Percentiles rank a stretch among this genome's conserved stretches.
Conservation (phyloP, 2,113 vertebrate species). For the Ptilorrhoa leucosticta region DNA sequence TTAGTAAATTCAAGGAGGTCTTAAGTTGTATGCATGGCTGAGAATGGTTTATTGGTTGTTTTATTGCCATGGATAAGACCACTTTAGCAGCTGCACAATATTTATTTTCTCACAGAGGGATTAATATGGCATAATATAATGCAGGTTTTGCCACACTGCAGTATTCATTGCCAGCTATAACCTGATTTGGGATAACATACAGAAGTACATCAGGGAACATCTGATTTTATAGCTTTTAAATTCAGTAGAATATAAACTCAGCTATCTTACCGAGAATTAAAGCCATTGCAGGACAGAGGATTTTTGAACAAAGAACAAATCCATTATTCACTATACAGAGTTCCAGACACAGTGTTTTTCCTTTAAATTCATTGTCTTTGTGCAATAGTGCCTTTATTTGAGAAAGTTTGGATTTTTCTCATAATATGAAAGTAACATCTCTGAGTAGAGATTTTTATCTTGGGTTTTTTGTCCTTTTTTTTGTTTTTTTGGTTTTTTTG, state of each 20-base stretch:
- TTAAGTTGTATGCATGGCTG: background rate
- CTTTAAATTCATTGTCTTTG: background rate
- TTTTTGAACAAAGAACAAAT: background rate
- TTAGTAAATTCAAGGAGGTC: background rate
- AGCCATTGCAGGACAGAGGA: background rate
- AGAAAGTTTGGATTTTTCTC: background rate
- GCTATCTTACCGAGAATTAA: background rate
- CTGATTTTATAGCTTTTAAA: slow-evolving; percentile 35
- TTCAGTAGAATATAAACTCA: background rate
- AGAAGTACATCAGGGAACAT: background rate
- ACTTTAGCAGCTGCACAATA: background rate
- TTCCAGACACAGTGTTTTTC: background rate
- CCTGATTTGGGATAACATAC: background rate
- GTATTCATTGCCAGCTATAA: background rate
- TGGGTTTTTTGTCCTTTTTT: rapidly evolving
- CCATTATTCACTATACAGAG: background rate
- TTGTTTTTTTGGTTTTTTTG: rapidly evolving
- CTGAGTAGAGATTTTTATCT: background rate
- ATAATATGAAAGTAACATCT: background rate
- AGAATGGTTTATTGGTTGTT: background rate
- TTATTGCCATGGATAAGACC: background rate
- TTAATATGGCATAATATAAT: background rate
- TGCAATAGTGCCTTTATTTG: background rate
- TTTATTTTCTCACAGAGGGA: slow-evolving; percentile 3
- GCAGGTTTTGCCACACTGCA: background rate